A percentile compares a stretch with the other conserved stretches of the same genome.
Conservation (phyloP, 2,113 vertebrate genomes). For the Nesospiza acunhae region DNA sequence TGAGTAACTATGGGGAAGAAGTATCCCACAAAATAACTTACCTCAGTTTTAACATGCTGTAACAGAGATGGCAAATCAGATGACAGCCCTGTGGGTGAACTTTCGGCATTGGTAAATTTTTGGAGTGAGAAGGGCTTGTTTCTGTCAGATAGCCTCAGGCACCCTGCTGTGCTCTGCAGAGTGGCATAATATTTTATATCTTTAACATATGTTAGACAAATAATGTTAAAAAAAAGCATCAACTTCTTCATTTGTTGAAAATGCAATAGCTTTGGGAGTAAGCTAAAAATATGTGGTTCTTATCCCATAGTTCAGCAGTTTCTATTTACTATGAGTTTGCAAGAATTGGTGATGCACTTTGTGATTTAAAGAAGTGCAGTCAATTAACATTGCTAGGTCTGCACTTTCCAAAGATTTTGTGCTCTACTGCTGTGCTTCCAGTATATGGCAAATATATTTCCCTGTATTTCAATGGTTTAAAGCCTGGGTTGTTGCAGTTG, state of each 20-base stretch:
- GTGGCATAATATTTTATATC: neutral
- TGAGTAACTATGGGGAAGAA: neutral
- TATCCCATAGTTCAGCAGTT: neutral
- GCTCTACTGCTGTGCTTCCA: neutral
- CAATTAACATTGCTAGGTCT: neutral
- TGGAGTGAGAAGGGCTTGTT: neutral
- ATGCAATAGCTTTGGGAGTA: neutral
- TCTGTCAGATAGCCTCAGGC: neutral
- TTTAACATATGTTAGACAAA: neutral
- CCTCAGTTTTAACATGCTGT: neutral
- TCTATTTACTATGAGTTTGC: neutral
- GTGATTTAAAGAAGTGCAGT: neutral
- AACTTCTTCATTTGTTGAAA: neutral
- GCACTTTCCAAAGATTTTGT: neutral
- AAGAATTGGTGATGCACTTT: neutral
- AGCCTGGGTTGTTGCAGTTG: neutral
- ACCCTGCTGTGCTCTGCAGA: neutral
- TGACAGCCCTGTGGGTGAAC: neutral
- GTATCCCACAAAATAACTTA: neutral
- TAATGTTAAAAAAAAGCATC: neutral
- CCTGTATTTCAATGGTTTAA: neutral
- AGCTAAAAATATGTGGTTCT: neutral
- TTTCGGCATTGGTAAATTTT: neutral
- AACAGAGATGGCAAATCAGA: neutral
- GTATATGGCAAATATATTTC: neutral